phyloP scores from a whole-genome alignment of 64 coral and sea anemone species.

The Stichodactyla mertensii region DNA sequence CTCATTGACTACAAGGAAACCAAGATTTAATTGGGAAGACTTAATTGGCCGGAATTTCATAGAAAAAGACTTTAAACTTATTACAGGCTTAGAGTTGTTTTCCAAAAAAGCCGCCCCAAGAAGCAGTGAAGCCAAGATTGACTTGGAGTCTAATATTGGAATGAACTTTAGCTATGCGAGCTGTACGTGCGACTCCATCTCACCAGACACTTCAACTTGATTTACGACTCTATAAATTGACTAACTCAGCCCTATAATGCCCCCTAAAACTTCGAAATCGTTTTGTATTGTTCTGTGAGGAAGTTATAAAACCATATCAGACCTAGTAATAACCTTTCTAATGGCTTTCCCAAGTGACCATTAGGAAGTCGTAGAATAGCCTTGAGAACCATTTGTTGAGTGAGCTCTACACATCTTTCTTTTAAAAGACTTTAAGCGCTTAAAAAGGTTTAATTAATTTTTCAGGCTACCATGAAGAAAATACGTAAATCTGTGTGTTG shows the following conservation, averaged over 20 bases:
- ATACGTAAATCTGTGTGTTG: constrained; percentile 42
- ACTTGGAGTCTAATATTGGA: neutral
- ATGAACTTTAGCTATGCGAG: neutral
- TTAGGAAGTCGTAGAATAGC: neutral
- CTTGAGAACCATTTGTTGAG: neutral
- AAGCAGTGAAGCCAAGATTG: too few relatives aligned
- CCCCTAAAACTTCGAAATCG: constrained; percentile 1
- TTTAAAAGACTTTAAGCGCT: constrained; percentile 39
- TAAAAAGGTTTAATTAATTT: constrained; percentile 64
- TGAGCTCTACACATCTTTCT: neutral
- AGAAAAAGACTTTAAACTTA: too few relatives aligned
- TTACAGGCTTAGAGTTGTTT: too few relatives aligned
- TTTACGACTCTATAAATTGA: neutral
- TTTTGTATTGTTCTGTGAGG: neutral
- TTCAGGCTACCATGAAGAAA: constrained; percentile 22
- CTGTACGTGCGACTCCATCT: neutral
- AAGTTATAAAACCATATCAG: neutral
- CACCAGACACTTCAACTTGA: neutral
- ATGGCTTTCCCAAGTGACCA: neutral
- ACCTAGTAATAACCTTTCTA: neutral
- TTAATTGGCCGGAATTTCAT: too few relatives aligned
- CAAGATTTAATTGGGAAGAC: neutral
- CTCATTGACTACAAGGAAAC: neutral
- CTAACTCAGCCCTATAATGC: neutral
- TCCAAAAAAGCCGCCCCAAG: too few relatives aligned